Conservation (phyloP, 2,113 vertebrate species). For the Acanthochromis polyacanthus region DNA sequence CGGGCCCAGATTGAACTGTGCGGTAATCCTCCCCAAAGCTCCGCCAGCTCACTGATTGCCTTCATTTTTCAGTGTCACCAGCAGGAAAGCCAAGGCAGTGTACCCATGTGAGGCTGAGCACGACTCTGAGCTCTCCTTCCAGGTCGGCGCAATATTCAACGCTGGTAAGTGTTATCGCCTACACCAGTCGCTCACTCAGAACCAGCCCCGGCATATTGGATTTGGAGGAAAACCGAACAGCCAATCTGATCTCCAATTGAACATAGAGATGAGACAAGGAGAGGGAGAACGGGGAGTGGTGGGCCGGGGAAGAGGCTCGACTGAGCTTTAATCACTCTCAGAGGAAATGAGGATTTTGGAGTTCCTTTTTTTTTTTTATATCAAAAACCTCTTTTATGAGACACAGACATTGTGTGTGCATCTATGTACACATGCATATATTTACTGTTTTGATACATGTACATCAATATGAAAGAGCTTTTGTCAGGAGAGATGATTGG, state of each 20-base stretch:
- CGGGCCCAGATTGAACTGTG: conserved; percentile 80
- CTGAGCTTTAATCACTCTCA: conserved; percentile 76
- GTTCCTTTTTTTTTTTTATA: conserved; percentile 34
- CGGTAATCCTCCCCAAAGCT: conserved; percentile 79
- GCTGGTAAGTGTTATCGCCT: conserved; percentile 91
- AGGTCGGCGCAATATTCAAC: conserved; percentile 96
- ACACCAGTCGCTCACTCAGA: conserved; percentile 78
- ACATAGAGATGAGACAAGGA: conserved; percentile 63
- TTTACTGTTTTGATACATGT: background rate
- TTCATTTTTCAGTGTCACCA: conserved; percentile 87
- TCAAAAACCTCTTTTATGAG: conserved; percentile 40
- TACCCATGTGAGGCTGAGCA: conserved; percentile 97
- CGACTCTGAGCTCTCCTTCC: conserved; percentile 96
- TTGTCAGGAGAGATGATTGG: too few species aligned
- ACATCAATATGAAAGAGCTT: background rate
- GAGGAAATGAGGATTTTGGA: conserved; percentile 74
- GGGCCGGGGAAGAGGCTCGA: conserved; percentile 49
- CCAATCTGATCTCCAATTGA: conserved; percentile 82
- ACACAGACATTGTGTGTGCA: conserved; percentile 17
- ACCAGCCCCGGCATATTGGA: conserved; percentile 82
- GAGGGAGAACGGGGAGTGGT: conserved; percentile 25
- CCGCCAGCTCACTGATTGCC: conserved; percentile 84
- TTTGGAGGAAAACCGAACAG: conserved; percentile 76
- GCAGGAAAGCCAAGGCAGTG: conserved; percentile 93
- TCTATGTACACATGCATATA: background rate